Evolutionary conservation across 2,113 vertebrate species (phyloP), one percentile per base, ranked within the genome.

Genomic region (Clarias magur): DNA sequence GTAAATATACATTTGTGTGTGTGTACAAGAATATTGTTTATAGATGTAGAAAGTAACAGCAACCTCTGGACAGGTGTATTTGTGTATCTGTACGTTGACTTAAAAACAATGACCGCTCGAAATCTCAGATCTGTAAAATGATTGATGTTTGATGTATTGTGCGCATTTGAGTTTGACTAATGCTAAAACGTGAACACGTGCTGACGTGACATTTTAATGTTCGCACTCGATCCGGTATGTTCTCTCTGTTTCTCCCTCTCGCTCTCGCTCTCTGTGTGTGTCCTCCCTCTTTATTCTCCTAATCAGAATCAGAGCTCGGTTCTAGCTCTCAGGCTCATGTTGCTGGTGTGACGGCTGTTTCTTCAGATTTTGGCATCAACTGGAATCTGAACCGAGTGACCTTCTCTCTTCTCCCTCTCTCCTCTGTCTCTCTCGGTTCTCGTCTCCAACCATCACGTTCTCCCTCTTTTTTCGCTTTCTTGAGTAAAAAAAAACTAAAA

Each of bases 311-410:
- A 83, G 62, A 63, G 38, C 38, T 83, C 3, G 25, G 21, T 83
- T 68, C 63, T n/a, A 53, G 42, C 60, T 65, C 25, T 53, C 25
- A 53, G 62, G 60, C 42, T 67, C 62, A 19, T 27, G 42, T 83
- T 65, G 60, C 13, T 2, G 23, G 59, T 42, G 60, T 82, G 79
- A 80, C 6, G 75, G 48, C 6, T 30, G n/a, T 30, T 38, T 82
- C 19, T 72, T 53, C 53, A 92, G 88, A 92, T 94, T 93, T 92
- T 94, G 94, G 94, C 93, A 91, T 65, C 91, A 54, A 70, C 60
- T 53, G 21, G 57, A 7, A 65, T 27, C 30, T 73, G 70, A 85
- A 85, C 83, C n/a, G 56, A 82, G 38, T 82, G 80, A 82, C 80
- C 80, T 68, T 78, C 84, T 88, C n/a, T 75, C 75, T 88, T 85